Evolutionary conservation across 2,888 invertebrate species (phyloP).

Genomic region (Pristionchus japonicus): DNA sequence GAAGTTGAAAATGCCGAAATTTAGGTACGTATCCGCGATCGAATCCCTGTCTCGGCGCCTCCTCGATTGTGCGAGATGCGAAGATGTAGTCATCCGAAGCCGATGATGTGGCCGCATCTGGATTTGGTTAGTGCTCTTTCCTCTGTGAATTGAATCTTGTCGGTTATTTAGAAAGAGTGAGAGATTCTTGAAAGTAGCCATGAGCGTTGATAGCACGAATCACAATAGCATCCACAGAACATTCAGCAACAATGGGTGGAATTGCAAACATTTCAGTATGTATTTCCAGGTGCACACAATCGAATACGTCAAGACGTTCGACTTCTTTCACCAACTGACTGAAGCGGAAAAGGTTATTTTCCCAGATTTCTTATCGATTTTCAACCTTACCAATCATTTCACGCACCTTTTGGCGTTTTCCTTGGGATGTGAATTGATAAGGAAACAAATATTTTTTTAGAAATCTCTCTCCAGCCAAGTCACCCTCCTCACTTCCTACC

Average conservation of each 20-base stretch:
- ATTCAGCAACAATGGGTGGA: neutral
- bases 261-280: no score
- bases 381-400: no score
- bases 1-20: neutral
- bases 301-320: slow-evolving; percentile 39
- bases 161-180: no score
- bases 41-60: neutral
- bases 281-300: neutral
- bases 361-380: no score
- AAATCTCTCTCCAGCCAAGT: slow-evolving; percentile 13
- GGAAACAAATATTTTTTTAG: neutral
- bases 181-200: no score
- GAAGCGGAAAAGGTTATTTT: slow-evolving; percentile 42
- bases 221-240: no score
- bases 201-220: no score
- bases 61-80: neutral
- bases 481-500: slow-evolving; percentile 50
- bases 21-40: slow-evolving; percentile 19
- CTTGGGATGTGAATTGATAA: no score
- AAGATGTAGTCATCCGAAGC: neutral
- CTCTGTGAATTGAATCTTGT: no score
- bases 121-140: slow-evolving; percentile 1
- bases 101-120: slow-evolving; percentile 7
- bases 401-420: no score
- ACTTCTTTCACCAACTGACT: slow-evolving; percentile 15